Base-by-base conservation (phyloP, 2,113 vertebrate genomes). In the Baryphthengus martii region DNA sequence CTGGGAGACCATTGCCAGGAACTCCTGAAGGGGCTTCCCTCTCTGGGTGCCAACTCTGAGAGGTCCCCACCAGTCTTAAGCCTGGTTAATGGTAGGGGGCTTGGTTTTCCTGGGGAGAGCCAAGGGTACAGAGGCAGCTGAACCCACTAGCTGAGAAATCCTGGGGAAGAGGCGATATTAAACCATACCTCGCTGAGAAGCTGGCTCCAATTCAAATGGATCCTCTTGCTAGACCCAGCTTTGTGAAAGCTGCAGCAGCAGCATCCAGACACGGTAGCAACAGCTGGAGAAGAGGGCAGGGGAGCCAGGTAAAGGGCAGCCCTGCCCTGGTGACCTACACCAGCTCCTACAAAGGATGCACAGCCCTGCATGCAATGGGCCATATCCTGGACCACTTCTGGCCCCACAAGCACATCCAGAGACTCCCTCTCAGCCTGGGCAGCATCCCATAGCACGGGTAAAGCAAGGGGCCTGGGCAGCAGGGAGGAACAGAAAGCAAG, bases 401-500 rank as follows among this genome's bases (percentile, higher is more conserved):
- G 18, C 23, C 42, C 44, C 26, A 17, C 6, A 11, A n/a, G 33
- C 35, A 31, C 17, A 25, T 2, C 7, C n/a, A 25, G 23, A 13
- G 52, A 21, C 52, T 28, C 56, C 21, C 37, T 40, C 35, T 39
- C 52, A 26, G 35, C 26, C 31, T 23, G 0, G 5, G 50, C 21
- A 77, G 9, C 26, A 58, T 6, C 55, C 28, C 56, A 5, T 0
- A 1, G 50, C 0, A 0, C 71, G 24, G 56, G n/a, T 11, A 86
- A 66, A 96, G 85, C 50, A 97, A 76, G 81, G 67, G 50, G 18
- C 58, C 4, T 66, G 35, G 55, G 56, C 59, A 92, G 72, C 53
- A 4, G 33, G 50, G 82, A 80, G 78, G 97, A 98, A 98, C 96
- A 95, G 97, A 98, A 98, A 98, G 98, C 98, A 97, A 97, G 97